Evolutionary conservation across 2,888 invertebrate genomes (phyloP).

Genomic region (Drosophila monieri): DNA sequence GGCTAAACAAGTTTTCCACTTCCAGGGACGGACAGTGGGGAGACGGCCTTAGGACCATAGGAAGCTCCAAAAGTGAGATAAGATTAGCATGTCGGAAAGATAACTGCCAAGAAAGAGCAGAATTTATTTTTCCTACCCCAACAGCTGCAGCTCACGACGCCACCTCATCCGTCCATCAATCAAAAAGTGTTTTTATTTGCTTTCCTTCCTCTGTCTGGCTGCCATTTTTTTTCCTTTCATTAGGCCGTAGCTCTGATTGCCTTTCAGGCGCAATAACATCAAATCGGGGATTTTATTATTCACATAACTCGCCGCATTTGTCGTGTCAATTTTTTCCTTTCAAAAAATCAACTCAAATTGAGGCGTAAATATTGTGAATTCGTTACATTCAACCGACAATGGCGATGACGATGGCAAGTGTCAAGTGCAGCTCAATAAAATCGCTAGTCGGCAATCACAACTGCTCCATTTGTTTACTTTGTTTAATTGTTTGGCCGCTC

Average conservation of each 20-base stretch:
- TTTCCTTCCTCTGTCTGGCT: conserved; percentile 1
- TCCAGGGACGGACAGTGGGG: neutral
- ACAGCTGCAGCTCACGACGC: conserved; percentile 15
- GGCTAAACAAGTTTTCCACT: neutral
- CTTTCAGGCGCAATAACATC: conserved; percentile 53
- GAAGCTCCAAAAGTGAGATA: conserved; percentile 8
- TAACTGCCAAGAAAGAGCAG: conserved; percentile 19
- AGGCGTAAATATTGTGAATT: conserved; percentile 62
- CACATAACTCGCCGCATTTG: conserved; percentile 35
- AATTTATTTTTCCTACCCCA: conserved; percentile 22
- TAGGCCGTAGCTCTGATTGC: conserved; percentile 55
- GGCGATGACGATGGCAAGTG: conserved; percentile 24
- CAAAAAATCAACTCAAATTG: conserved; percentile 49
- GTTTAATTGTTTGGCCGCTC: conserved; percentile 37
- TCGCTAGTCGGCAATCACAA: conserved; percentile 14
- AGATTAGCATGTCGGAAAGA: conserved; percentile 15
- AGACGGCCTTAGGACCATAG: conserved; percentile 2
- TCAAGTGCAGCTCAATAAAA: conserved; percentile 36
- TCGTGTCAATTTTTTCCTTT: conserved; percentile 52
- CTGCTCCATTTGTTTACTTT: conserved; percentile 19
- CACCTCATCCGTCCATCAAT: conserved; percentile 46
- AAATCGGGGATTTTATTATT: conserved; percentile 25
- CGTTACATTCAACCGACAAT: conserved; percentile 44
- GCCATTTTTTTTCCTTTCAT: conserved; percentile 14
- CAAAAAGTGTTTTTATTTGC: conserved; percentile 45